Evolutionary conservation across 2,888 invertebrate species (phyloP).

Genomic region (Melinopterus prodromus): DNA sequence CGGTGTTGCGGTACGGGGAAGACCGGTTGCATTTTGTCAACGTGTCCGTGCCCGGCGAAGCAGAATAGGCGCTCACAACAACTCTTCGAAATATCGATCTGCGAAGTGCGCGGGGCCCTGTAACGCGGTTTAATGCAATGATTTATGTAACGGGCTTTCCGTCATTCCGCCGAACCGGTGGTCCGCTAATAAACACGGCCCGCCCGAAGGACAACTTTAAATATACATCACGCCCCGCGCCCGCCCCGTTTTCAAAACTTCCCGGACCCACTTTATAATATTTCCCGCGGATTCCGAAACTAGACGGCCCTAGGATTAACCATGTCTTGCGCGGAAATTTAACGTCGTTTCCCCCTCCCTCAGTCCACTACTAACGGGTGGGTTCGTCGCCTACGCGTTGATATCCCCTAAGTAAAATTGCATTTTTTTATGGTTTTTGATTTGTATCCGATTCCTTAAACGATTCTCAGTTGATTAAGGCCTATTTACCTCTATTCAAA

Average conservation of each 20-base stretch:
- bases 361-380: too few species aligned
- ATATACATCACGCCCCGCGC: background rate
- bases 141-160: conserved; percentile 4
- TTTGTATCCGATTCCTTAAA: too few species aligned
- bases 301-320: background rate
- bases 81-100: background rate
- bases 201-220: conserved; percentile 4
- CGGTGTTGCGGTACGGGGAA: background rate
- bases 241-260: background rate
- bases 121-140: conserved; percentile 4
- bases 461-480: too few species aligned
- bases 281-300: background rate
- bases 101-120: background rate
- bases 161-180: background rate
- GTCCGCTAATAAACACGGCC: background rate
- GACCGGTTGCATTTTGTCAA: background rate
- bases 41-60: background rate
- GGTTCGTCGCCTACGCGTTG: too few species aligned
- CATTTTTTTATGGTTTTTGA: too few species aligned
- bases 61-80: background rate
- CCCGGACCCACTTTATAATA: background rate
- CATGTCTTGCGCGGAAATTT: background rate
- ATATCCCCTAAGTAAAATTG: too few species aligned
- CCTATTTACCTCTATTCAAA: too few species aligned
- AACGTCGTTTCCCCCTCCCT: background rate